Evolutionary conservation across 2,888 invertebrate genomes (phyloP), one percentile per base, ranked within the genome.

Genomic region (Tanypteryx hageni): DNA sequence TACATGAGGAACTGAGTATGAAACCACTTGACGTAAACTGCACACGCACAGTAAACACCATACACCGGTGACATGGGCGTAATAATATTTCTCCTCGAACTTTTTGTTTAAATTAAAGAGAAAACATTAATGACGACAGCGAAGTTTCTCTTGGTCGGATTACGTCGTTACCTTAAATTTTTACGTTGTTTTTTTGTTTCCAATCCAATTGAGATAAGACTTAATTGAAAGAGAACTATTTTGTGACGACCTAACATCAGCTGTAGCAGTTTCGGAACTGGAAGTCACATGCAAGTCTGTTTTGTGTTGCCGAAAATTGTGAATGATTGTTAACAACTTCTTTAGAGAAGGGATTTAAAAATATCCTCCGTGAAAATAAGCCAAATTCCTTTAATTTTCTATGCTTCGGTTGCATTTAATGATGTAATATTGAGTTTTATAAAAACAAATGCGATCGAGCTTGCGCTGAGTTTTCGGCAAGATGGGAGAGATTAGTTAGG

Each of bases 21-120:
- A 61, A 92, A 92, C 84, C 92, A 92, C 83, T 92, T 92, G 92
- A 92, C 92, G 86, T 92, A 92, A 92, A 92, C 92, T 92, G 91
- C 61, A 83, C 92, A 92, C 84, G 92, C 86, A 92, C 86, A 91
- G 91, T 92, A 93, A 93, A 94, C 93, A 93, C 93, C 93, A 93
- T 94, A 94, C 93, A 93, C 93, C 93, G 93, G 93, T 93, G 93
- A 93, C 93, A 93, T 92, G 92, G 93, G 93, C 93, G 93, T 92
- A 93, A 92, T 93, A 93, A 93, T 93, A 93, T 92, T 92, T 92
- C 83, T 92, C 83, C 76, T 92, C 61, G 31, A n/a, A 27, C n/a
- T 56, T 44, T 64, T 44, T 11, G 44, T 18, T 89, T n/a, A 68
- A 89, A 31, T 89, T 56, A 56, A 5, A 16, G n/a, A 44, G 64